Percentiles rank a stretch among this genome's conserved stretches.
Conservation (phyloP, 2,888 invertebrate species). For the Ypsolopha sequella region DNA sequence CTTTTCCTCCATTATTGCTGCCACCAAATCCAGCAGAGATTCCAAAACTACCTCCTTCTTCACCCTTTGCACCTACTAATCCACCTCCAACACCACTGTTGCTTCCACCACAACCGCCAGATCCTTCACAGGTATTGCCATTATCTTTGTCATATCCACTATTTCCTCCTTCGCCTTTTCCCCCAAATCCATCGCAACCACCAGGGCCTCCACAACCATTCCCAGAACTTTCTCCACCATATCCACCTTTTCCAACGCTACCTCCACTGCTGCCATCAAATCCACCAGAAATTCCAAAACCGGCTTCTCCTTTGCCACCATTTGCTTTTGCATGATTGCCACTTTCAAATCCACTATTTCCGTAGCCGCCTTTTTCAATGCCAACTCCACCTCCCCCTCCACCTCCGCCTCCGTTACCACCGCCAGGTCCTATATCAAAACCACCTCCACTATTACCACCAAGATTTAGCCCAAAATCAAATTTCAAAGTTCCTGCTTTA, state of each 20-base stretch:
- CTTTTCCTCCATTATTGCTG: background rate
- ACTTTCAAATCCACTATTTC: conserved; percentile 6
- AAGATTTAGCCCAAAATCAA: background rate
- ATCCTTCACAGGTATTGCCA: background rate
- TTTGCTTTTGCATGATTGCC: background rate
- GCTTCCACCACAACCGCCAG: background rate
- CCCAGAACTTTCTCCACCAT: no score
- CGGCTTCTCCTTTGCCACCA: background rate
- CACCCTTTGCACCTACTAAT: conserved; percentile 3
- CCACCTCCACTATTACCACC: conserved; percentile 3
- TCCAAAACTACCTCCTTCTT: conserved; percentile 7
- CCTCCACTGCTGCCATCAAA: background rate
- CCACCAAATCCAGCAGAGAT: background rate
- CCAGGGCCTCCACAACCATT: background rate
- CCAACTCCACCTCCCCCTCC: conserved; percentile 12
- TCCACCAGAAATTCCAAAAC: background rate
- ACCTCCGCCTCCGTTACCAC: no score
- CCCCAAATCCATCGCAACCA: background rate
- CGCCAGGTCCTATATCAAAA: conserved; percentile 11
- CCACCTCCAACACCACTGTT: no score
- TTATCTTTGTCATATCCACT: no score
- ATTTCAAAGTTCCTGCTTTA: background rate
- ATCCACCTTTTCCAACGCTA: background rate
- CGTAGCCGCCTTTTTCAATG: conserved; percentile 7
- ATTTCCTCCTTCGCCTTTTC: conserved; percentile 9